Evolutionary conservation across 2,113 vertebrate species (phyloP), one percentile per base, ranked within the genome.

Genomic region (Ammodytes marinus): DNA sequence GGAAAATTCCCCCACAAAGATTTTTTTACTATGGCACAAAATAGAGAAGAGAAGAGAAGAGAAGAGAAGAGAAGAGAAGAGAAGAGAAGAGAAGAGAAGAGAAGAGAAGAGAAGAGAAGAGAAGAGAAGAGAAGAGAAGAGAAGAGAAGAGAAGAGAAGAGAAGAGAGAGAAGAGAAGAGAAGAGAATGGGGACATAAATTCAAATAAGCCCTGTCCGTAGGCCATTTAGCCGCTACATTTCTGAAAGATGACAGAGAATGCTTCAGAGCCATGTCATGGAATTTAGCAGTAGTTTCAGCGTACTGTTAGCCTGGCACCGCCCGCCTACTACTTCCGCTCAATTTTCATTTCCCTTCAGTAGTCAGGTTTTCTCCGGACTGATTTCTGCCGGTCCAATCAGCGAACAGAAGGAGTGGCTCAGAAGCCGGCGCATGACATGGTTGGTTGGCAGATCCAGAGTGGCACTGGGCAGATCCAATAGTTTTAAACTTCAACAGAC

Each of bases 1-100:
- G 85, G 69, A 75, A 88, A 74, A 43, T 70, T 76, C 78, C 82
- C 83, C 88, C 88, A 87, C 82, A 88, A 86, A 90, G 71, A 74
- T 77, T 87, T 85, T 85, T 90, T 90, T 77, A 79, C 66, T 79
- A 1, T 15, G 19, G 58, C 11, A 55, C 5, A 66, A 69, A 65
- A 61, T 40, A 42, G 6, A 64, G 35, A 39, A 59, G 45, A 76
- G 50, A 11, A 52, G 50, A 61, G 10, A 61, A 15, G 11, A 19
- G 9, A n/a, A 45, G 46, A 13, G 35, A 54, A 13, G 8, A n/a
- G 40, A 35, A 3, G 15, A 53, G 17, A 2, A 66, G 50, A 77
- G 35, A 2, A 76, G 59, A 72, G 17, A 54, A 45, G 50, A 59
- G 5, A 3, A 58, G 37, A 49, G 17, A 8, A 10, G 13, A 45